Percentiles rank a stretch among this genome's conserved stretches.
These are phyloP conservation scores for Ictalurus punctatus DNA, from an alignment of 2,113 vertebrate genomes.

Conservation along the genomic window DNA sequence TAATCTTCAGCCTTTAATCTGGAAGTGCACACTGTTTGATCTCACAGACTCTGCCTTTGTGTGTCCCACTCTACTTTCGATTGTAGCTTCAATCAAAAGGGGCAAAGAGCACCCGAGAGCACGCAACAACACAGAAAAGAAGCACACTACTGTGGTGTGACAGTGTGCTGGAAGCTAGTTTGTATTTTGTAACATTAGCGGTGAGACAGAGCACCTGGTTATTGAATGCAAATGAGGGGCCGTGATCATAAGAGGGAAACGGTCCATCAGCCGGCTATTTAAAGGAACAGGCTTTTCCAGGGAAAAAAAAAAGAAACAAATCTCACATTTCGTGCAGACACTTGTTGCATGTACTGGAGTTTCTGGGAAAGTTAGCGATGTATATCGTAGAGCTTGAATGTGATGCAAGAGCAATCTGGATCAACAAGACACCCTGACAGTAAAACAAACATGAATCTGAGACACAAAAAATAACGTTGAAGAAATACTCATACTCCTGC, in stretches of 20 bases:
- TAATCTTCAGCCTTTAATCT: slow-evolving; percentile 60
- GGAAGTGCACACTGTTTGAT: slow-evolving; percentile 55
- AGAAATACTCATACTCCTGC: neutral
- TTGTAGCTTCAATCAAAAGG: slow-evolving; percentile 51
- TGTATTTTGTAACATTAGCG: neutral
- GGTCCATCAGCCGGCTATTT: neutral
- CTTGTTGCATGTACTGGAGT: neutral
- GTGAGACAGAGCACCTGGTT: neutral
- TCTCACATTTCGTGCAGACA: neutral
- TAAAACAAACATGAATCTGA: neutral
- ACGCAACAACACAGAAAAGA: neutral
- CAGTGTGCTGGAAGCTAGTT: neutral
- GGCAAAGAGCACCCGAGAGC: slow-evolving; percentile 23
- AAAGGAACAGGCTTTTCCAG: neutral
- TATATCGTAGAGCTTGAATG: neutral
- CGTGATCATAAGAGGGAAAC: neutral
- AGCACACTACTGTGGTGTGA: neutral
- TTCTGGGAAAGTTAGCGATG: slow-evolving; percentile 1
- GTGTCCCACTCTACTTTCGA: slow-evolving; percentile 37
- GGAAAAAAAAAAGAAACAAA: neutral
- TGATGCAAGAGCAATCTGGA: neutral
- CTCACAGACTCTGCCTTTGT: slow-evolving; percentile 46
- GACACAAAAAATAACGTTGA: neutral
- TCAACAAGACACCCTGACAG: neutral
- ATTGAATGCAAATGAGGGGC: neutral